Percentiles rank a stretch among this genome's conserved stretches.
phyloP scores from a whole-genome alignment of 2,888 invertebrate species.

The Urechis unicinctus region DNA sequence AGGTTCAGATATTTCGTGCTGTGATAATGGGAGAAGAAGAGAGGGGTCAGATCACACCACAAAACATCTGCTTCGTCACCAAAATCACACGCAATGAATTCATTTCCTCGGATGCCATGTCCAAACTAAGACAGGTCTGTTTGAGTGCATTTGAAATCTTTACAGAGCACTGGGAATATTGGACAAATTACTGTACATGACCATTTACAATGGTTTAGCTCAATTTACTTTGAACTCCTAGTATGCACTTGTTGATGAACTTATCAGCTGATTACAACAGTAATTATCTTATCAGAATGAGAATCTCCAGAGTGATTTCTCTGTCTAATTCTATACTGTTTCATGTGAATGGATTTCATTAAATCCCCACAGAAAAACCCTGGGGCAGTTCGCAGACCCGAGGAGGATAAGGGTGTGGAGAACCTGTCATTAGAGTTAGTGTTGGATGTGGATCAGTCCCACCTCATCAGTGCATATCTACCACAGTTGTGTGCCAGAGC shows the following conservation, averaged over 20 bases:
- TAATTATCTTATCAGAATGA: no score
- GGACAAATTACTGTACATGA: not conserved
- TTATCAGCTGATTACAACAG: no score
- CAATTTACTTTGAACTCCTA: no score
- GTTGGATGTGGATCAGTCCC: constrained; percentile 65
- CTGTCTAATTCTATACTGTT: no score
- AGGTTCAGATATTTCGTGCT: constrained; percentile 84
- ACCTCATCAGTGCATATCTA: constrained; percentile 66
- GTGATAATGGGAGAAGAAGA: constrained; percentile 88
- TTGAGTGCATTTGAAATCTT: not conserved
- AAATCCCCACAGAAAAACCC: constrained; percentile 62
- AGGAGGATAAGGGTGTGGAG: constrained; percentile 80
- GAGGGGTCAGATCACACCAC: constrained; percentile 58
- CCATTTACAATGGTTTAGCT: no score
- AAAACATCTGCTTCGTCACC: constrained; percentile 74
- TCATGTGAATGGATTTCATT: not conserved
- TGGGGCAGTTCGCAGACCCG: constrained; percentile 78
- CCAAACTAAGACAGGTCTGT: constrained; percentile 78
- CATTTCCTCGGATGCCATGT: constrained; percentile 94
- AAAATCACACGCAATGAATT: constrained; percentile 80
- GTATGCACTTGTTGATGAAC: no score
- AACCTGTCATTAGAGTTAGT: constrained; percentile 78
- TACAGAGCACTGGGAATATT: not conserved
- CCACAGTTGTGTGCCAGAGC: constrained; percentile 73
- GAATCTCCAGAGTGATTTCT: no score